phyloP scores from a whole-genome alignment of 2,113 vertebrate species.

The Planiliza haematocheilus region DNA sequence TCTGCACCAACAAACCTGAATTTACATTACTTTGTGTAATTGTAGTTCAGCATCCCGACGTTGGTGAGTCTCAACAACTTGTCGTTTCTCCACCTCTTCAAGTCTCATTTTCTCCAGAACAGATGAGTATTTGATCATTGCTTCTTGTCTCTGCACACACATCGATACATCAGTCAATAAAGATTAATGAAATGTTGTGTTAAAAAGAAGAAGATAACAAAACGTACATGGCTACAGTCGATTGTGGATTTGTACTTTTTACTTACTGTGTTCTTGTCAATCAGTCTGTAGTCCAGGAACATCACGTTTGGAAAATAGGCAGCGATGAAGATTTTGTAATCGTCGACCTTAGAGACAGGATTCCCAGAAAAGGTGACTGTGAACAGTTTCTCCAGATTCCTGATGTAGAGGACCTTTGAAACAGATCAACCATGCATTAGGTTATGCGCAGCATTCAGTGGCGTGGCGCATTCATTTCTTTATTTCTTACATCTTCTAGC shows the following conservation, averaged over 20 bases:
- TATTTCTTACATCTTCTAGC: constrained; percentile 85
- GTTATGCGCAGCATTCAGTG: not conserved
- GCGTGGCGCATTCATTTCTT: not conserved
- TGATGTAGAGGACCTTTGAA: constrained; percentile 88
- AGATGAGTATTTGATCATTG: constrained; percentile 76
- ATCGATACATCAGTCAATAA: no score
- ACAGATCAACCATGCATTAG: not conserved
- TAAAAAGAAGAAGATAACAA: not conserved
- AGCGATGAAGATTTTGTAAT: constrained; percentile 83
- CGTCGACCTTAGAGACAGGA: constrained; percentile 79
- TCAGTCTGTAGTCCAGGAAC: constrained; percentile 87
- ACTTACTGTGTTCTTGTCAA: constrained; percentile 85
- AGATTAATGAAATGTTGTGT: not conserved
- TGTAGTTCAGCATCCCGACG: constrained; percentile 77
- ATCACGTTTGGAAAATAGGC: constrained; percentile 87
- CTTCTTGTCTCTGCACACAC: constrained; percentile 85
- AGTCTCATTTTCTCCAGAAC: constrained; percentile 75
- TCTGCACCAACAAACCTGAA: not conserved
- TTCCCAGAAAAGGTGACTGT: constrained; percentile 88
- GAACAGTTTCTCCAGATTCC: constrained; percentile 85
- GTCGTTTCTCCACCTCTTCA: constrained; percentile 72
- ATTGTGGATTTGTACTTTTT: not conserved
- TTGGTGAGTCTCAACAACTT: constrained; percentile 63
- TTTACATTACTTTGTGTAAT: constrained; percentile 81
- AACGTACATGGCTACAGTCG: not conserved